phyloP scores from a whole-genome alignment of 2,888 invertebrate species.

The Chromoteleia sp. region DNA sequence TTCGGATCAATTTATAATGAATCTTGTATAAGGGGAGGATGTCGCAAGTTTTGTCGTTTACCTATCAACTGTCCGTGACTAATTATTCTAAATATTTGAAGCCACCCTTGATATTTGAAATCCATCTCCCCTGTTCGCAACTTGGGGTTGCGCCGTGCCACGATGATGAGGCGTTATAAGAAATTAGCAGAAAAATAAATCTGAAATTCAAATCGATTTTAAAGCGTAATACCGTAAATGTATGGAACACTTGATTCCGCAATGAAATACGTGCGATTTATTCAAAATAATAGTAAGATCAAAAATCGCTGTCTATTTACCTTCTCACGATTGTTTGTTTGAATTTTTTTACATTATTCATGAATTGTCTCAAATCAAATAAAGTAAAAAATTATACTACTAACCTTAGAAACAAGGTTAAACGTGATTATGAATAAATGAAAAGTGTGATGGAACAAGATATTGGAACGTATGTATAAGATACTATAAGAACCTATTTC shows the following conservation, averaged over 20 bases:
- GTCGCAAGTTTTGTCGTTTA: slow-evolving; percentile 15
- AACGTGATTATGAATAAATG: slow-evolving; percentile 61
- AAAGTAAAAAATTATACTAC: slow-evolving; percentile 9
- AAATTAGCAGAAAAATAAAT: slow-evolving; percentile 19
- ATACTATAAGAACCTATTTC: slow-evolving; percentile 42
- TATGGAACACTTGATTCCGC: neutral
- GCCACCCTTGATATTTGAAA: slow-evolving; percentile 45
- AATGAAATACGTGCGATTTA: too few relatives aligned
- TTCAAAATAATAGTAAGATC: too few relatives aligned
- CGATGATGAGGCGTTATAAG: slow-evolving; percentile 20
- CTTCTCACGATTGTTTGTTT: neutral
- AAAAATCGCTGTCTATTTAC: neutral
- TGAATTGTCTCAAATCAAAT: slow-evolving; percentile 6
- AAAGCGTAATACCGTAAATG: neutral
- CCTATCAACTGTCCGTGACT: slow-evolving; percentile 42
- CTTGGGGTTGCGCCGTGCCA: neutral
- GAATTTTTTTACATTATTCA: neutral
- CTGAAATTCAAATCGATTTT: slow-evolving; percentile 35
- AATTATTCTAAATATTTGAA: slow-evolving; percentile 47
- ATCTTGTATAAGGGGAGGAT: slow-evolving; percentile 7
- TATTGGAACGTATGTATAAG: slow-evolving; percentile 34
- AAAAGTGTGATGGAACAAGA: slow-evolving; percentile 32
- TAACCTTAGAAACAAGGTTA: slow-evolving; percentile 33
- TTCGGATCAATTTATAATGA: slow-evolving; percentile 24
- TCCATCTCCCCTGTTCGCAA: slow-evolving; percentile 30